Evolutionary conservation across 2,797 vertebrate genomes (phyloP), one percentile per base, ranked within the genome.

Genomic region (Halcyon badia): DNA sequence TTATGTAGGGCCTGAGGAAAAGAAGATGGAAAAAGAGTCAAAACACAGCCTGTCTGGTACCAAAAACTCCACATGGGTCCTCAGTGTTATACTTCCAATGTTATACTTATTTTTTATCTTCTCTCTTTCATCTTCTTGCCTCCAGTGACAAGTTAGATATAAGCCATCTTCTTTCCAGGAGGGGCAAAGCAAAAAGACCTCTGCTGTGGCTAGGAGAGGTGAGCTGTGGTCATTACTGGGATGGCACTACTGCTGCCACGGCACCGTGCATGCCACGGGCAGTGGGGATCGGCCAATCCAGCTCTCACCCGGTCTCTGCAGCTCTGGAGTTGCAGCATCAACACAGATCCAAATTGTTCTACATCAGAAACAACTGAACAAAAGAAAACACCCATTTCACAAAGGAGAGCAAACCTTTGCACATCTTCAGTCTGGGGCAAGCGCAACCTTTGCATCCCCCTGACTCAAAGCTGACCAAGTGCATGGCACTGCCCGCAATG

Each of bases 251-350:
- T 52, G 49, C 33, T 14, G 31, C 5, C 24, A 5, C 6, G 5
- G 44, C 33, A 60, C 35, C 2, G 0, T 1, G 3, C 10, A 10
- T 0, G 11, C 22, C 35, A 21, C 25, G 28, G 30, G 48, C 12
- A 17, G 30, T 6, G 20, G 57, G 44, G n/a, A 83, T 2, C 0
- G 7, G 71, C 11, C 81, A 80, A 28, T 1, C 0, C 0, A 0
- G 58, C 26, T 72, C 61, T 44, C 2, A 0, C 14, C 0, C 0
- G 0, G 4, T 25, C 22, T 70, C 64, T 44, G 46, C 51, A 62
- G 51, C 91, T 58, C 51, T 10, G 3, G 19, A 87, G 48, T 30
- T 15, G 46, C 21, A 86, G n/a, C 17, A 7, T 0, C 1, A 69
- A 69, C 35, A n/a, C 24, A n/a, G 3, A 7, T 48, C 61, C 65